A percentile compares a stretch with the other conserved stretches of the same genome.
phyloP scores from a whole-genome alignment of 2,888 invertebrate species.

The Leptopterna dolabrata region DNA sequence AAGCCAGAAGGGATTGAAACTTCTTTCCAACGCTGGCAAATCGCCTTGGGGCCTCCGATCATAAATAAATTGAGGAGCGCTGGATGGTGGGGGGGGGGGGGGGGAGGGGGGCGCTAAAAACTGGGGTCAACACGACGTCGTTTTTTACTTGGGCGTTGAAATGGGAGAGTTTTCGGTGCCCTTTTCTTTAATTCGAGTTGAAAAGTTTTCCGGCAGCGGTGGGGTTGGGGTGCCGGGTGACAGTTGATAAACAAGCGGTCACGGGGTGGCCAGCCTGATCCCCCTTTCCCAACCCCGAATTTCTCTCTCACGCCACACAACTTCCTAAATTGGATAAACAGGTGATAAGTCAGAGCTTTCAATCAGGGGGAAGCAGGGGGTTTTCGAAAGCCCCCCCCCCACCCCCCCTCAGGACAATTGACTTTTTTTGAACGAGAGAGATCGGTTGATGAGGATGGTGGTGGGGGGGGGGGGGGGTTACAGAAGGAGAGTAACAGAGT shows the following conservation, averaged over 20 bases:
- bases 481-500: background rate
- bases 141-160: slow-evolving; percentile 5
- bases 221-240: background rate
- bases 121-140: slow-evolving; percentile 23
- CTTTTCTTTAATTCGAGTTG: slow-evolving; percentile 17
- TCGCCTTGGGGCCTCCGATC: slow-evolving; percentile 27
- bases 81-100: background rate
- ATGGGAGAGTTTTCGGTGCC: slow-evolving; percentile 4
- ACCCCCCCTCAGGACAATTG: too few relatives aligned
- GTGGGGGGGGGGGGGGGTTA: too few relatives aligned
- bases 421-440: too few relatives aligned
- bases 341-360: slow-evolving; percentile 35
- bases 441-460: too few relatives aligned
- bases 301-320: background rate
- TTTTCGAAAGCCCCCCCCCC: too few relatives aligned
- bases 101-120: background rate
- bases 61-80: slow-evolving; percentile 38
- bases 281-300: background rate
- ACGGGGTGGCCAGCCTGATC: background rate
- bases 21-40: slow-evolving; percentile 38
- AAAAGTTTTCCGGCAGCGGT: background rate
- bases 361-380: background rate
- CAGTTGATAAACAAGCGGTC: slow-evolving; percentile 36
- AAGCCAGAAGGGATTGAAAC: slow-evolving; percentile 32
- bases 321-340: slow-evolving; percentile 35